phyloP scores from a whole-genome alignment of 2,113 vertebrate genomes.

The Neofelis nebulosa region DNA sequence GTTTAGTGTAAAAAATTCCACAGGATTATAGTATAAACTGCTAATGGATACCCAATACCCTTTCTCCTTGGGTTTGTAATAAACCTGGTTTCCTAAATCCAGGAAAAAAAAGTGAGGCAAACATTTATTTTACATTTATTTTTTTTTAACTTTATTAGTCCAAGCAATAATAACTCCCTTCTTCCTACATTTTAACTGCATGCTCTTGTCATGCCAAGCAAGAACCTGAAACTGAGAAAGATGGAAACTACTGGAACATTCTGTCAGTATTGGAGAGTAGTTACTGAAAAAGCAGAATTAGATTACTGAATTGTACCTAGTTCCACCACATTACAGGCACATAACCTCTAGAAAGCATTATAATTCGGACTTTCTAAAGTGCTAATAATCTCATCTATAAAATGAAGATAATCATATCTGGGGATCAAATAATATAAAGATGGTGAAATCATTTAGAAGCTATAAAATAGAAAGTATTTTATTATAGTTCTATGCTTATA shows the following conservation, averaged over 20 bases:
- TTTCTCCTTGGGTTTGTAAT: neutral
- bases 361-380: neutral
- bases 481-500: neutral
- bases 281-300: neutral
- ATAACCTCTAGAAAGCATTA: neutral
- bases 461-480: neutral
- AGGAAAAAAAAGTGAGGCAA: neutral
- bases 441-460: neutral
- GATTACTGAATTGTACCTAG: neutral
- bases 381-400: neutral
- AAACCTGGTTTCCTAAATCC: neutral
- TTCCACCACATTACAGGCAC: neutral
- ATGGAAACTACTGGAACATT: neutral
- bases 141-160: neutral
- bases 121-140: too few species aligned
- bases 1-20: neutral
- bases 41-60: neutral
- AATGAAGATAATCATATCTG: neutral
- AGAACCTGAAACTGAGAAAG: neutral
- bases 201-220: neutral
- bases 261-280: neutral
- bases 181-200: neutral
- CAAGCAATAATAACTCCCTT: neutral
- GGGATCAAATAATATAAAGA: neutral
- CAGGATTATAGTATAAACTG: neutral